Evolutionary conservation across 2,888 invertebrate species (phyloP), one percentile per base, ranked within the genome.

Genomic region (Marasmarcha lunaedactyla): DNA sequence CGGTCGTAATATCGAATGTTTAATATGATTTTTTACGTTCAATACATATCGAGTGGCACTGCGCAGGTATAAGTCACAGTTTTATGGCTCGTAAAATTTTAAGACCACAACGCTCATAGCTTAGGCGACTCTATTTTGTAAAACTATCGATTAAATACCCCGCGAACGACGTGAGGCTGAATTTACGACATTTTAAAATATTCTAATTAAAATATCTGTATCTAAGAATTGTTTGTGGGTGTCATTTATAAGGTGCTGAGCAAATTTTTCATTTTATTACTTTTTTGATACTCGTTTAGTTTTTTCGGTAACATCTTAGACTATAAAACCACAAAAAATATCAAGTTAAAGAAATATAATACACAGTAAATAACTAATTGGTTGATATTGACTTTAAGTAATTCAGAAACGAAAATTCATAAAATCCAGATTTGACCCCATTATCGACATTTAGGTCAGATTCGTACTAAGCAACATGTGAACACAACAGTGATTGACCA

Each of bases 11-110:
- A 78, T 77, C 70, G 73, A 71, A 70, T 70, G 63, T 30, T 66
- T 64, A 63, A 66, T 65, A 72, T 70, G 67, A 63, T 63, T 65
- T 71, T 73, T 64, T 66, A 55, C 56, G 66, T 61, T 59, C 52
- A 57, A 59, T 63, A 61, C 59, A 59, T 60, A 66, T 61, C 61
- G 61, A 66, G 64, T 64, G 55, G 56, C 59, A 56, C 55, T 53
- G 54, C 47, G 55, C 56, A 51, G 56, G 53, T 65, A 77, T 77
- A 77, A 78, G 70, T 79, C 78, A 78, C 66, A 56, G 48, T 71
- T 83, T 83, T 81, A 83, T 81, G 55, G 71, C 35, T 67, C 66
- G 60, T 83, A 73, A 81, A 81, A 73, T 71, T 74, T 81, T 79
- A 77, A 67, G 60, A 69, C 54, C 63, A 53, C 58, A 58, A 60